A percentile compares a stretch with the other conserved stretches of the same genome.
Evolutionary conservation across 1,140 invertebrate genomes (phyloP).

Genomic region (Scaptomyza pallida): DNA sequence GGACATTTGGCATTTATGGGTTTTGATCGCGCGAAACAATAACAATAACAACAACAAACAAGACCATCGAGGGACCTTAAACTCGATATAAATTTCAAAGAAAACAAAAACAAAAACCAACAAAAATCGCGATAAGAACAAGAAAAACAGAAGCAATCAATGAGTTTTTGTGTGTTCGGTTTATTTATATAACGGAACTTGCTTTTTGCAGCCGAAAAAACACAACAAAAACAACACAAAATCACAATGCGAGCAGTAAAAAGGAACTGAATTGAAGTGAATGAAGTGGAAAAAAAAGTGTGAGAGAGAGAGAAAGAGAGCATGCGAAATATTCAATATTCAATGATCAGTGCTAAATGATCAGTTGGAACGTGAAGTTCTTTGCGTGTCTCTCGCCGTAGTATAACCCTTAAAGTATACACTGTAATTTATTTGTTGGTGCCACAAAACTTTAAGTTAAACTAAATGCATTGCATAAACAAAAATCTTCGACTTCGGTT

Average conservation of each 20-base stretch:
- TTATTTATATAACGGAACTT: slow-evolving; percentile 59
- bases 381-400: too few relatives aligned
- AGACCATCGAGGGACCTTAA: background rate
- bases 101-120: slow-evolving; percentile 21
- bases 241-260: too few relatives aligned
- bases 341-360: slow-evolving; percentile 18
- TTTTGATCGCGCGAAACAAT: too few relatives aligned
- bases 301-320: too few relatives aligned
- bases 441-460: too few relatives aligned
- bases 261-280: slow-evolving; percentile 29
- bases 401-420: too few relatives aligned
- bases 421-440: too few relatives aligned
- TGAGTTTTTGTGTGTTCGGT: slow-evolving; percentile 1
- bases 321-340: slow-evolving; percentile 26
- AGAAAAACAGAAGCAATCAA: slow-evolving; percentile 37
- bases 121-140: slow-evolving; percentile 15
- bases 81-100: slow-evolving; percentile 33
- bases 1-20: slow-evolving; percentile 33
- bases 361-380: slow-evolving; percentile 43
- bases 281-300: slow-evolving; percentile 25
- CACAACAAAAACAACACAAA: too few relatives aligned
- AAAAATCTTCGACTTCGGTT: too few relatives aligned
- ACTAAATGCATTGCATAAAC: too few relatives aligned
- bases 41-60: too few relatives aligned
- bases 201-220: background rate